Evolutionary conservation across 2,888 invertebrate genomes (phyloP).

Genomic region (Ormyrus pomaceus): DNA sequence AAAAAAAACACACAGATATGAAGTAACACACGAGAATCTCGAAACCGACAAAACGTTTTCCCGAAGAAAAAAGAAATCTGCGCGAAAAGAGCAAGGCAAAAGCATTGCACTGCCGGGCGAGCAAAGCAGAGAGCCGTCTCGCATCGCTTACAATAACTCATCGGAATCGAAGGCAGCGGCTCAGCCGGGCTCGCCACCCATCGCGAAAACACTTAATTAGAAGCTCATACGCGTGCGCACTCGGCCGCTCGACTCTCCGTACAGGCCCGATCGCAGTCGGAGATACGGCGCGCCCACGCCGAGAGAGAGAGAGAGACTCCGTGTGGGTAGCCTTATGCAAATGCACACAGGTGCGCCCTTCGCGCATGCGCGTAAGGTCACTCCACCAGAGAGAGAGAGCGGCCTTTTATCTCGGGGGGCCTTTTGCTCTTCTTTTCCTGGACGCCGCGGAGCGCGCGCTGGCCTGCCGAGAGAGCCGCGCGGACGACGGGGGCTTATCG

Average conservation of each 20-base stretch:
- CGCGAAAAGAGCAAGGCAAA: too few species aligned
- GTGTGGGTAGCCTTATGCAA: constrained; percentile 55
- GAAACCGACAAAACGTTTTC: too few species aligned
- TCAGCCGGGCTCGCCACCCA: constrained; percentile 60
- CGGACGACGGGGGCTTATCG: constrained; percentile 24
- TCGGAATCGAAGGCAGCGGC: constrained; percentile 4
- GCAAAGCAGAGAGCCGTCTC: background rate
- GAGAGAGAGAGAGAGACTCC: constrained; percentile 46
- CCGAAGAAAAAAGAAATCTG: too few species aligned
- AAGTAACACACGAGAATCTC: too few species aligned
- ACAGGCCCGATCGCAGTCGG: constrained; percentile 32
- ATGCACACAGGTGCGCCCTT: constrained; percentile 56
- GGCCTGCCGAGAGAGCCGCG: background rate
- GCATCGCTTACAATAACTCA: too few species aligned
- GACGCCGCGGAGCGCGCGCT: constrained; percentile 1
- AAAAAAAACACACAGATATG: too few species aligned
- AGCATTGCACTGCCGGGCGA: too few species aligned
- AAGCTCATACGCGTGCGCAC: constrained; percentile 54
- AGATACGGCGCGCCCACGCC: constrained; percentile 40
- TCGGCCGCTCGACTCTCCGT: constrained; percentile 45
- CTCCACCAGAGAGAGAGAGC: constrained; percentile 24
- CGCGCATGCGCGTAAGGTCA: constrained; percentile 54
- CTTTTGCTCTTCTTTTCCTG: background rate
- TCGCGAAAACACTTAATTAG: constrained; percentile 65
- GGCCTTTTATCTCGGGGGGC: constrained; percentile 16